These are phyloP conservation scores for Acanthurus tractus DNA, from an alignment of 2,797 vertebrate species.

Conservation along the genomic window DNA sequence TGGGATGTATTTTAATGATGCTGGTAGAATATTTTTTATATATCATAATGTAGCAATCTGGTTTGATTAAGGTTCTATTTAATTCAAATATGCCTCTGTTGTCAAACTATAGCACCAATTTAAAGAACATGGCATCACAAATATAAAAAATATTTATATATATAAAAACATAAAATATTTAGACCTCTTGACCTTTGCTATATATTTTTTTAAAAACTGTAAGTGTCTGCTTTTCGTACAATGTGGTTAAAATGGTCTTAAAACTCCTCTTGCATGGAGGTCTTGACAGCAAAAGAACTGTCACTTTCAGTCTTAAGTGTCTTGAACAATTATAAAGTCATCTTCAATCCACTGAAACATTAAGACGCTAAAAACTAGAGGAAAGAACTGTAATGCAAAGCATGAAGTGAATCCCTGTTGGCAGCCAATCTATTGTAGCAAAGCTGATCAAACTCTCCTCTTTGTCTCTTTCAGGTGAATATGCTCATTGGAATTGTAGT, in stretches of 20 bases:
- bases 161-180: background rate
- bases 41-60: background rate
- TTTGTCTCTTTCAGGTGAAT: slow-evolving; percentile 89
- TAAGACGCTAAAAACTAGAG: background rate
- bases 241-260: background rate
- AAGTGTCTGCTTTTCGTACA: background rate
- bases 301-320: slow-evolving; percentile 23
- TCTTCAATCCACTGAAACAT: slow-evolving; percentile 31
- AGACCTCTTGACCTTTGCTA: background rate
- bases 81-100: background rate
- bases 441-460: slow-evolving; percentile 29
- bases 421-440: slow-evolving; percentile 6
- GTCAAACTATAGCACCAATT: background rate
- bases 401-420: slow-evolving; percentile 30
- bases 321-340: slow-evolving; percentile 33
- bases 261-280: background rate
- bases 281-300: background rate
- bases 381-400: background rate
- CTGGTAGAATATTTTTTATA: background rate
- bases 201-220: background rate
- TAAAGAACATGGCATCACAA: background rate
- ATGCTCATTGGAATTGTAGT: slow-evolving; percentile 99
- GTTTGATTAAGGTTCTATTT: background rate
- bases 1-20: background rate
- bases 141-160: background rate